Conservation (phyloP, 2,888 invertebrate genomes). For the Acanthosoma haemorrhoidale region DNA sequence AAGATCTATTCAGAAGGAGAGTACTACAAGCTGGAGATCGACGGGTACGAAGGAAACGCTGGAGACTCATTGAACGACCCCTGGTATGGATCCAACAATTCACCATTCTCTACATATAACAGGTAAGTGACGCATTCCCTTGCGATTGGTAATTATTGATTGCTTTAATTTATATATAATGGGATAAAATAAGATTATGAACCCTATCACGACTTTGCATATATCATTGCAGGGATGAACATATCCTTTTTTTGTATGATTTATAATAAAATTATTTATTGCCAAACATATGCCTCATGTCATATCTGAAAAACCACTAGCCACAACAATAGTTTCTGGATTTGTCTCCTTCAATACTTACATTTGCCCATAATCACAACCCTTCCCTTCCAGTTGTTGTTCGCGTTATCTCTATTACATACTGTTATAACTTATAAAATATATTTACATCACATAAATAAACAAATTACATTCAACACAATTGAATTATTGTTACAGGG, state of each 20-base stretch:
- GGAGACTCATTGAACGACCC: conserved; percentile 89
- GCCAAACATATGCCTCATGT: too few relatives aligned
- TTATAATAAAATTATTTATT: too few relatives aligned
- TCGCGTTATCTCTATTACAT: neutral
- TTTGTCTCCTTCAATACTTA: too few relatives aligned
- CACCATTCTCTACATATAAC: conserved; percentile 88
- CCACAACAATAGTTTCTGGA: too few relatives aligned
- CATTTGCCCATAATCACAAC: too few relatives aligned
- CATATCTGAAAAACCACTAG: too few relatives aligned
- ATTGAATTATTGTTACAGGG: conserved; percentile 55
- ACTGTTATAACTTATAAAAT: neutral
- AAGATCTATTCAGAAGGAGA: conserved; percentile 88
- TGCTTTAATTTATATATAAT: neutral
- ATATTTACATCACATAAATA: neutral
- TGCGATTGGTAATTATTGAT: too few relatives aligned
- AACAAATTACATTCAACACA: neutral
- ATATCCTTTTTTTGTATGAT: too few relatives aligned
- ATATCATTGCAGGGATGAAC: too few relatives aligned
- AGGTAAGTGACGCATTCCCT: too few relatives aligned
- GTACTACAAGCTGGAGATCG: conserved; percentile 86
- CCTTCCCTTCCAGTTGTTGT: neutral
- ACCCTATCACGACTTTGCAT: too few relatives aligned
- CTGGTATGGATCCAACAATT: conserved; percentile 90
- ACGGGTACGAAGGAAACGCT: conserved; percentile 85
- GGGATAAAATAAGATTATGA: neutral